Conservation (phyloP, 2,113 vertebrate species). For the Osmerus eperlanus region DNA sequence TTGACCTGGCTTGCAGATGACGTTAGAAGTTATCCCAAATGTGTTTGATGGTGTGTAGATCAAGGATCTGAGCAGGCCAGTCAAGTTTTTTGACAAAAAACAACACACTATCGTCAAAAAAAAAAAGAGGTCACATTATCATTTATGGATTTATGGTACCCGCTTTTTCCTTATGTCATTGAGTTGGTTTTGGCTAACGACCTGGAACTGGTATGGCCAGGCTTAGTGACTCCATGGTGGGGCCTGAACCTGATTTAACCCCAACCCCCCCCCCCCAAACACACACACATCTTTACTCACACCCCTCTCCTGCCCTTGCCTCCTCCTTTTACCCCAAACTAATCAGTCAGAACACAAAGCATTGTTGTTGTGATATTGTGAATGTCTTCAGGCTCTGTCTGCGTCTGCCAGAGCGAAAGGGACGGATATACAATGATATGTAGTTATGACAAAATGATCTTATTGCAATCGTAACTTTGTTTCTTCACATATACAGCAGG, state of each 20-base stretch:
- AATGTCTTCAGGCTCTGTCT: slow-evolving; percentile 10
- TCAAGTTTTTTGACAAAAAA: no score
- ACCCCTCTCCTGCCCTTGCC: background rate
- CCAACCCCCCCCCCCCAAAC: background rate
- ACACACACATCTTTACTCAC: background rate
- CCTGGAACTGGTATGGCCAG: background rate
- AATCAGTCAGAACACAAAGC: slow-evolving; percentile 12
- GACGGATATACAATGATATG: background rate
- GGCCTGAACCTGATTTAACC: background rate
- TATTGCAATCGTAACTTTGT: no score
- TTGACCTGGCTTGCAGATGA: no score
- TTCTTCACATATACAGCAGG: no score
- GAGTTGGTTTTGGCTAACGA: no score
- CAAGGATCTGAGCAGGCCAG: no score
- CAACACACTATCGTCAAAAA: no score
- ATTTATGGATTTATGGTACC: slow-evolving; percentile 17
- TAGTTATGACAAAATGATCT: no score
- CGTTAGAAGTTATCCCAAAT: no score
- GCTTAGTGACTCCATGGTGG: background rate
- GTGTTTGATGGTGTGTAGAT: no score
- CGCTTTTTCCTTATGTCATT: slow-evolving; percentile 10
- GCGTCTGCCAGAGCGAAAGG: background rate
- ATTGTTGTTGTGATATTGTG: slow-evolving; percentile 3
- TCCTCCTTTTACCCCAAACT: slow-evolving; percentile 11
- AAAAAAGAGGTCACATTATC: slow-evolving; percentile 15